These are phyloP conservation scores for Geotrypetes seraphini DNA, from an alignment of 2,797 vertebrate species.

Conservation along the genomic window DNA sequence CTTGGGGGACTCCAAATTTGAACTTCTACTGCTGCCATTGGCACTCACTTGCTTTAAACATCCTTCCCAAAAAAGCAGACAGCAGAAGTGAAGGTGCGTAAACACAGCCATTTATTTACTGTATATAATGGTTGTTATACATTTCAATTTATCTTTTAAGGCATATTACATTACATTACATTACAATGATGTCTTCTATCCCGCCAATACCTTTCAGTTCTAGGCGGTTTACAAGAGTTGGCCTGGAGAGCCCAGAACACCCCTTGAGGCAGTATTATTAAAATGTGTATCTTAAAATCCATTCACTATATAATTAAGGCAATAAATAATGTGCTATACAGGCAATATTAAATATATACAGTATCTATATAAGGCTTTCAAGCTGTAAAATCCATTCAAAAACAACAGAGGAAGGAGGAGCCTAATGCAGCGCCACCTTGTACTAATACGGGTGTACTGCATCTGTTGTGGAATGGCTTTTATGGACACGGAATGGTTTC, in stretches of 20 bases:
- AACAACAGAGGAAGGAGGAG: too few species aligned
- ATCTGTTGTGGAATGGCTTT: too few species aligned
- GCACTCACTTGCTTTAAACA: not conserved
- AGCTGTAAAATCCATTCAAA: not conserved
- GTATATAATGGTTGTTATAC: not conserved
- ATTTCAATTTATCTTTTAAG: not conserved
- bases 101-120: not conserved
- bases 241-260: too few species aligned
- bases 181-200: too few species aligned
- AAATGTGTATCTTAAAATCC: not conserved
- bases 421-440: too few species aligned
- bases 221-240: too few species aligned
- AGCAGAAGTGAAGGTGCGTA: not conserved
- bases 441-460: too few species aligned
- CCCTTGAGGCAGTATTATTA: too few species aligned
- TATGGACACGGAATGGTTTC: too few species aligned
- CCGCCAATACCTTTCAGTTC: too few species aligned
- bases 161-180: too few species aligned
- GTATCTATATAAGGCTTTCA: not conserved
- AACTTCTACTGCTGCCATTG: too few species aligned
- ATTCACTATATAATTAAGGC: not conserved
- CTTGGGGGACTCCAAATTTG: conserved; percentile 13
- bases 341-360: not conserved
- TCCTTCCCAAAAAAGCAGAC: not conserved
- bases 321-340: not conserved